Conservation (phyloP, 2,888 invertebrate species). For the Xestobium rufovillosum region DNA sequence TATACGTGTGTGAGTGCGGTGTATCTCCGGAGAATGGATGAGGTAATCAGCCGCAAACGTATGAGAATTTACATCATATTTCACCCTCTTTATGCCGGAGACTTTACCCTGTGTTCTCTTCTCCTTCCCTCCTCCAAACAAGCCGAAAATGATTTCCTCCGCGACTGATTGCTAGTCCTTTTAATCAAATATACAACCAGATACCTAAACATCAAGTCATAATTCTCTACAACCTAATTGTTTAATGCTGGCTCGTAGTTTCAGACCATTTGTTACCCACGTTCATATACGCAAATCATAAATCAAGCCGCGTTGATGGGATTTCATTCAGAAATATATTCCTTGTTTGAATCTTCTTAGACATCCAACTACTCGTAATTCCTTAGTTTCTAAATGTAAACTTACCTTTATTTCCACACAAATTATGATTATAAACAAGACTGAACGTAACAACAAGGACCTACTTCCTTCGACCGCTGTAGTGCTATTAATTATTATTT, state of each 20-base stretch:
- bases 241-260: neutral
- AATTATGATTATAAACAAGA: too few species aligned
- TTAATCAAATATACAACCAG: constrained; percentile 24
- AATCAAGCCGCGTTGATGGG: too few species aligned
- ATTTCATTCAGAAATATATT: too few species aligned
- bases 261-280: neutral
- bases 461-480: too few species aligned
- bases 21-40: constrained; percentile 3
- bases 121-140: constrained; percentile 14
- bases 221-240: neutral
- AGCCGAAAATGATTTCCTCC: constrained; percentile 24
- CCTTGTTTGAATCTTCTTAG: too few species aligned
- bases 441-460: too few species aligned
- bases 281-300: too few species aligned
- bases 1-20: too few species aligned
- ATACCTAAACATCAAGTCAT: constrained; percentile 5
- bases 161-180: constrained; percentile 24
- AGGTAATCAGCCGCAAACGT: constrained; percentile 1
- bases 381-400: too few species aligned
- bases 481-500: too few species aligned
- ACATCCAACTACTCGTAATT: too few species aligned
- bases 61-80: constrained; percentile 2
- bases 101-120: neutral
- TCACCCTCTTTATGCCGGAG: neutral
- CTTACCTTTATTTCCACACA: too few species aligned